phyloP scores from a whole-genome alignment of 2,797 vertebrate genomes.

The Hozukius guyotensis region DNA sequence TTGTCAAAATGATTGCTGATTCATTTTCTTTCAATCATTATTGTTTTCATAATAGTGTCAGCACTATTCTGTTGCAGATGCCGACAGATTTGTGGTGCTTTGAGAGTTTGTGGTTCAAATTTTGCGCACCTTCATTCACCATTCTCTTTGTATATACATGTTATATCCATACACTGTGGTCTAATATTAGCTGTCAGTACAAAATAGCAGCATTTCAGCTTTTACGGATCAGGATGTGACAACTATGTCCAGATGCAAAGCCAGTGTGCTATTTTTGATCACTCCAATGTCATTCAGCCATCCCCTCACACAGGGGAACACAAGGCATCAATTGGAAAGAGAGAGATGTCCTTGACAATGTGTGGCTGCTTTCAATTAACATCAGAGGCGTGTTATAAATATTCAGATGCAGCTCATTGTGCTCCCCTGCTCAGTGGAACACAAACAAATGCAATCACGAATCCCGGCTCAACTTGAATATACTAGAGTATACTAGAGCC shows the following conservation, averaged over 20 bases:
- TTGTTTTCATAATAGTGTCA: not conserved
- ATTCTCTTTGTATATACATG: not conserved
- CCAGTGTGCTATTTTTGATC: constrained; percentile 66
- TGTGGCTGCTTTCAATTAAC: constrained; percentile 71
- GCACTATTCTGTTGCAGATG: not conserved
- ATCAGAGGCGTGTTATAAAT: constrained; percentile 68
- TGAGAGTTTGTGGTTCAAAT: not conserved
- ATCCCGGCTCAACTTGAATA: constrained; percentile 34
- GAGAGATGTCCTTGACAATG: constrained; percentile 69
- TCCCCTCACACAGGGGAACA: constrained; percentile 44
- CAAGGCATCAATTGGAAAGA: constrained; percentile 64
- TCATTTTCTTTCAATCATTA: not conserved
- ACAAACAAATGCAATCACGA: constrained; percentile 46
- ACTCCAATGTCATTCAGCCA: constrained; percentile 56
- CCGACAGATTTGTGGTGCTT: not conserved
- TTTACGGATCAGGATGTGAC: constrained; percentile 48
- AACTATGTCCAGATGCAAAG: constrained; percentile 65
- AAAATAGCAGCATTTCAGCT: constrained; percentile 23
- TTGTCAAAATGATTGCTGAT: not conserved
- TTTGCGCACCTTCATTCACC: not conserved
- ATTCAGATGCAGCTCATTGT: constrained; percentile 69
- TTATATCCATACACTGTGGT: not conserved
- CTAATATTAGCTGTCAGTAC: not conserved
- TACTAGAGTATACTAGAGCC: not conserved
- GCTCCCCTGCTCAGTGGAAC: constrained; percentile 7